phyloP scores from a whole-genome alignment of 2,113 vertebrate genomes.

The Spheniscus mendiculus region DNA sequence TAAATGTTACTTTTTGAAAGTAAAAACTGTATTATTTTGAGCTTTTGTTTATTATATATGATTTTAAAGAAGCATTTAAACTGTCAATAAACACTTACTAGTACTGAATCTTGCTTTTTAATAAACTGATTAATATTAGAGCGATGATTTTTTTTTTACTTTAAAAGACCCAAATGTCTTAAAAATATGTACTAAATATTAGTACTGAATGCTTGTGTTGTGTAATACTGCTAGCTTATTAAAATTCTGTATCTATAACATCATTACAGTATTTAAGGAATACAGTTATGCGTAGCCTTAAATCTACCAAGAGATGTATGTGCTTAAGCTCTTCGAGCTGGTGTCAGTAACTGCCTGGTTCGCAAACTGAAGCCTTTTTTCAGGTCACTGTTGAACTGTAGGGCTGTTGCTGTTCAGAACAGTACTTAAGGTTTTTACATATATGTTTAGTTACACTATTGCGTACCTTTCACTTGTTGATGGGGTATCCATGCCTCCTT shows the following conservation, averaged over 20 bases:
- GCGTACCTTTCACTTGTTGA: background rate
- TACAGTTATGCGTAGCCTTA: background rate
- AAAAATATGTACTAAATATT: background rate
- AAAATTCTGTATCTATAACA: background rate
- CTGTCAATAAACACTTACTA: background rate
- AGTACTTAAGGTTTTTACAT: background rate
- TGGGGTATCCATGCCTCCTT: background rate
- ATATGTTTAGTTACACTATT: background rate
- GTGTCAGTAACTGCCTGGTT: background rate
- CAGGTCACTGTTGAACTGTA: background rate
- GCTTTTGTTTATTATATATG: background rate
- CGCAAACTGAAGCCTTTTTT: rapidly evolving
- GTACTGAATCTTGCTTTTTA: background rate
- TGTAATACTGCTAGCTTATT: background rate
- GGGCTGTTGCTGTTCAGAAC: background rate
- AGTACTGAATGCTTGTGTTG: background rate
- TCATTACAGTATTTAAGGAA: background rate
- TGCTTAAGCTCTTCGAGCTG: background rate
- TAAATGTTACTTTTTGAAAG: background rate
- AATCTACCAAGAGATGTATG: background rate
- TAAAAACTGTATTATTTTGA: background rate
- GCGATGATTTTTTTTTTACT: background rate
- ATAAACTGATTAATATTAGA: background rate
- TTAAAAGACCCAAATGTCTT: background rate
- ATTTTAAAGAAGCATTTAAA: background rate